Percentiles rank a stretch among this genome's conserved stretches.
Conservation (phyloP, 2,888 invertebrate genomes). For the Smittia sp. region DNA sequence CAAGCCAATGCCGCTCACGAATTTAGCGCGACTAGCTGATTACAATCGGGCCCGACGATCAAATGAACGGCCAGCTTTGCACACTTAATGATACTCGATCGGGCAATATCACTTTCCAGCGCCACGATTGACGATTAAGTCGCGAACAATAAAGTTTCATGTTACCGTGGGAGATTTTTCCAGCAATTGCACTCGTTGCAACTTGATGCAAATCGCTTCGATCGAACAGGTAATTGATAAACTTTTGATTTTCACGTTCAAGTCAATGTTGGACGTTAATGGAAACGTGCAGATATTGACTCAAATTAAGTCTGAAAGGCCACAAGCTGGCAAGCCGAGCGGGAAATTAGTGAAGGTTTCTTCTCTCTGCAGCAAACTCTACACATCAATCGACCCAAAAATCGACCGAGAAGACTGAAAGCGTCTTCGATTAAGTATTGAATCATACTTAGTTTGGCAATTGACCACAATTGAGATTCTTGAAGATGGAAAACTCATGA, state of each 20-base stretch:
- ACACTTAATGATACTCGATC: too few relatives aligned
- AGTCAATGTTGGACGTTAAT: background rate
- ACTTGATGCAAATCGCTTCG: background rate
- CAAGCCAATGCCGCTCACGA: background rate
- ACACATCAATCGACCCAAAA: slow-evolving; percentile 7
- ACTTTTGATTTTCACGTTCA: background rate
- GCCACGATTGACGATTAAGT: background rate
- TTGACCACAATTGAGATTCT: slow-evolving; percentile 32
- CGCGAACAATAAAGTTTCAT: background rate
- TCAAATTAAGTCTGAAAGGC: background rate
- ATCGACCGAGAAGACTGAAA: background rate
- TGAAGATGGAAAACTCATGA: background rate
- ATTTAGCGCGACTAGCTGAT: too few relatives aligned
- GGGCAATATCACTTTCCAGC: background rate
- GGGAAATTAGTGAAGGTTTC: background rate
- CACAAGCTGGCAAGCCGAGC: background rate
- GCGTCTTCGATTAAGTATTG: background rate
- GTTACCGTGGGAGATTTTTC: slow-evolving; percentile 23
- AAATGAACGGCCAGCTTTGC: too few relatives aligned
- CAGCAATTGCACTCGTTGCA: background rate
- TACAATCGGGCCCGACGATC: too few relatives aligned
- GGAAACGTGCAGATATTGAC: slow-evolving; percentile 28
- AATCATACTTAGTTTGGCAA: background rate
- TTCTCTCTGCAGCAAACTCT: background rate
- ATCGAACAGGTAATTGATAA: slow-evolving; percentile 15